Base-by-base conservation (phyloP, 2,888 invertebrate species). In the Bembecia ichneumoniformis region DNA sequence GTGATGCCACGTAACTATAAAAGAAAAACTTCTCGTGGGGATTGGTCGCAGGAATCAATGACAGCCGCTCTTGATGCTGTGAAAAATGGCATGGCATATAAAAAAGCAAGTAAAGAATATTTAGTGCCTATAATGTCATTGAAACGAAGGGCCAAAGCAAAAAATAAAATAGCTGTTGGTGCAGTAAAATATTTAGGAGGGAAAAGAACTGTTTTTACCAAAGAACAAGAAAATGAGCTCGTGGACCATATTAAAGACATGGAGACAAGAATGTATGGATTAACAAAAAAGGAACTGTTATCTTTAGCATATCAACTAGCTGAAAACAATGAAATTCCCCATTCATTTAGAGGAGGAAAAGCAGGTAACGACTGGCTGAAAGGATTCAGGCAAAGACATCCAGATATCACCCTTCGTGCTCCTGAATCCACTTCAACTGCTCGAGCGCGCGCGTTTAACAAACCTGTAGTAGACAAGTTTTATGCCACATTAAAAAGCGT, bases 191-290 rank as follows among this genome's bases (percentile, higher is more conserved):
- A 52, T 48, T 51, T 58, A 53, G 56, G 55, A 11, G 47, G 56
- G 3, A 56, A 51, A 53, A 48, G 34, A 50, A 44, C 53, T 34
- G 53, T 58, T 51, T 60, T 60, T 53, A 58, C 50, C n/a, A 35
- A 43, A 49, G 56, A 55, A 48, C 58, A 58, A 48, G 58, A 59
- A 55, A 47, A 48, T 7, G 52, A 56, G 43, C 54, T 56, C 20
- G 52, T 54, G 7, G 47, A 53, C 10, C 49, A 55, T 48, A 54
- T 57, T 48, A 54, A 54, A 49, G 54, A 57, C 20, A 54, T 55
- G 52, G 55, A 57, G 52, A 35, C 55, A 35, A 53, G 55, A 46
- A 54, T 57, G 55, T 57, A 56, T 49, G 56, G 58, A 40, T 43
- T 56, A 46, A 49, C 51, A 43, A 52, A 20, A 51, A 40, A 55